phyloP scores from a whole-genome alignment of 1,140 invertebrate genomes.

The Bombus pascuorum region DNA sequence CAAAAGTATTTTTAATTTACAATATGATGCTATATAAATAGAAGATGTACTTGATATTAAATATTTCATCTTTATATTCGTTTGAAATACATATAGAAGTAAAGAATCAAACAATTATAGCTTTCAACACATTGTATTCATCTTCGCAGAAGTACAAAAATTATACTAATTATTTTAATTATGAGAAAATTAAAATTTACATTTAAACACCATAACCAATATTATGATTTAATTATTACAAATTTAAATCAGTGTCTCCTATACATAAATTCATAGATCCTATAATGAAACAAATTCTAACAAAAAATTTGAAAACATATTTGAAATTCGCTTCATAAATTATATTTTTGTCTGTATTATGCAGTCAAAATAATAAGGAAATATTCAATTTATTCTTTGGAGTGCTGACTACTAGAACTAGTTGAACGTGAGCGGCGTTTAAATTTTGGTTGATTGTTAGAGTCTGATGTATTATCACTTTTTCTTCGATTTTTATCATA shows the following conservation, averaged over 20 bases:
- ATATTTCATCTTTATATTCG: neutral
- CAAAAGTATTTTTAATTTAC: constrained; percentile 42
- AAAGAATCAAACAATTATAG: constrained; percentile 4
- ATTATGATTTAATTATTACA: constrained; percentile 4
- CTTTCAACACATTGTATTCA: constrained; percentile 7
- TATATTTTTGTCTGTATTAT: constrained; percentile 13
- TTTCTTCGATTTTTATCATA: constrained; percentile 57
- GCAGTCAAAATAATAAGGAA: neutral
- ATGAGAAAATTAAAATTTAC: constrained; percentile 10
- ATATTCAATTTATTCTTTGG: constrained; percentile 68
- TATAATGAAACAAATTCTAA: constrained; percentile 14
- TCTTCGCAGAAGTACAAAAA: constrained; percentile 2
- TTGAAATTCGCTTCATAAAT: constrained; percentile 25
- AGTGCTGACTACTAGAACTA: constrained; percentile 74
- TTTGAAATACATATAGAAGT: neutral
- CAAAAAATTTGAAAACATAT: constrained; percentile 1
- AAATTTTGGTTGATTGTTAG: constrained; percentile 70
- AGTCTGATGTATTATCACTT: constrained; percentile 54
- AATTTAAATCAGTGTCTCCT: neutral
- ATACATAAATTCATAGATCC: constrained; percentile 10
- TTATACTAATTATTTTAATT: neutral
- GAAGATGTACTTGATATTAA: constrained; percentile 2
- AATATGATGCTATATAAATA: constrained; percentile 14
- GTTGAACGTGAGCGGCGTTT: constrained; percentile 75
- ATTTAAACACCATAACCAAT: constrained; percentile 16